Evolutionary conservation across 2,888 invertebrate species (phyloP).

Genomic region (Iselma pallidipennis): DNA sequence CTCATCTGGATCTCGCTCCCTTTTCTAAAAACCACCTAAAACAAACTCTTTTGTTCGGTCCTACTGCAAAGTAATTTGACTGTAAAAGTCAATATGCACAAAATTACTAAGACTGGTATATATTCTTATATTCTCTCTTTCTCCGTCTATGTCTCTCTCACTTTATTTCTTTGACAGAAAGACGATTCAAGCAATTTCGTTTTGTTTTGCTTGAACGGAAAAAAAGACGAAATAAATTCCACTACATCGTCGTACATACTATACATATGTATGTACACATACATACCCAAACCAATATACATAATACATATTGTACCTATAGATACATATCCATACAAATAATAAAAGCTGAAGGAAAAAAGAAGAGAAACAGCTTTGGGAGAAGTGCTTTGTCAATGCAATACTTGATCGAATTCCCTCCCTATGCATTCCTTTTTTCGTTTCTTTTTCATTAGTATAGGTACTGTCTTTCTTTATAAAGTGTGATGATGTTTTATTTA

Average conservation of each 20-base stretch:
- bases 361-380: neutral
- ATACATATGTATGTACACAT: no score
- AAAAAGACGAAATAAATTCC: neutral
- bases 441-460: neutral
- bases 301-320: no score
- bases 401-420: neutral
- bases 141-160: neutral
- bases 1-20: no score
- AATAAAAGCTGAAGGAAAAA: neutral
- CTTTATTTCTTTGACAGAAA: neutral
- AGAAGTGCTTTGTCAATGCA: neutral
- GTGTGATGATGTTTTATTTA: neutral
- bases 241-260: neutral
- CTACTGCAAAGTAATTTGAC: no score
- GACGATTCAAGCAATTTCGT: neutral
- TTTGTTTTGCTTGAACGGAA: neutral
- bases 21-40: no score
- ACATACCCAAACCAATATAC: no score
- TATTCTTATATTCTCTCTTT: no score
- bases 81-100: no score
- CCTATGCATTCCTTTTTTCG: neutral
- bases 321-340: no score
- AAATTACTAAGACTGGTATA: no score
- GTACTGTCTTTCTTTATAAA: no score
- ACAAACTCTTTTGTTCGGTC: no score